phyloP scores from a whole-genome alignment of 2,797 vertebrate species.

The Geotria australis region DNA sequence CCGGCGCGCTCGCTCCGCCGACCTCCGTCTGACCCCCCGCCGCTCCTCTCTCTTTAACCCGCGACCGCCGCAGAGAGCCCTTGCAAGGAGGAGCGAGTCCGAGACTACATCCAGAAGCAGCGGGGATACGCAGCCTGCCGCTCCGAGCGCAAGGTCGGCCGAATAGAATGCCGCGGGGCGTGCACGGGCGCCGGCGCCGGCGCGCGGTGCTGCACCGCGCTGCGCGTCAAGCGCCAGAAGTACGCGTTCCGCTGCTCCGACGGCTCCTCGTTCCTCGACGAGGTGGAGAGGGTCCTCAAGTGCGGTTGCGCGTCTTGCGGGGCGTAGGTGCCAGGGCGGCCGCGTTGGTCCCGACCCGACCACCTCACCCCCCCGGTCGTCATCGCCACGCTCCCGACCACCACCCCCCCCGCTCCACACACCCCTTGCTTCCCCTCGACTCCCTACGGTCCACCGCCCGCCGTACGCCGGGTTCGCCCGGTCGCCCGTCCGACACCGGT shows the following conservation, averaged over 20 bases:
- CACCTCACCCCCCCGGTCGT: too few species aligned
- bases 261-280: slow-evolving; percentile 78
- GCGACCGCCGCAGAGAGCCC: slow-evolving; percentile 38
- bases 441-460: too few species aligned
- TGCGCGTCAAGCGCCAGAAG: slow-evolving; percentile 89
- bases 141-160: slow-evolving; percentile 91
- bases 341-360: too few species aligned
- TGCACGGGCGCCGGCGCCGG: slow-evolving; percentile 18
- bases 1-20: too few species aligned
- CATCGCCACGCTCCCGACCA: too few species aligned
- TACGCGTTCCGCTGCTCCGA: slow-evolving; percentile 94
- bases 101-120: slow-evolving; percentile 95
- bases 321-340: slow-evolving; percentile 17
- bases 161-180: slow-evolving; percentile 61
- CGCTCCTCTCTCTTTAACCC: too few species aligned
- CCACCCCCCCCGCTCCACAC: too few species aligned
- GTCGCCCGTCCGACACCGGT: too few species aligned
- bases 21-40: too few species aligned
- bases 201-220: slow-evolving; percentile 49
- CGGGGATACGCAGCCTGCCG: slow-evolving; percentile 95
- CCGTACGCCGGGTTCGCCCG: too few species aligned
- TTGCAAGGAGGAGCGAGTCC: slow-evolving; percentile 80
- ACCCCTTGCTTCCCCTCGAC: too few species aligned
- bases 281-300: slow-evolving; percentile 89
- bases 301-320: slow-evolving; percentile 68